Base-by-base conservation (phyloP, 2,888 invertebrate species). In the Apamea monoglypha region DNA sequence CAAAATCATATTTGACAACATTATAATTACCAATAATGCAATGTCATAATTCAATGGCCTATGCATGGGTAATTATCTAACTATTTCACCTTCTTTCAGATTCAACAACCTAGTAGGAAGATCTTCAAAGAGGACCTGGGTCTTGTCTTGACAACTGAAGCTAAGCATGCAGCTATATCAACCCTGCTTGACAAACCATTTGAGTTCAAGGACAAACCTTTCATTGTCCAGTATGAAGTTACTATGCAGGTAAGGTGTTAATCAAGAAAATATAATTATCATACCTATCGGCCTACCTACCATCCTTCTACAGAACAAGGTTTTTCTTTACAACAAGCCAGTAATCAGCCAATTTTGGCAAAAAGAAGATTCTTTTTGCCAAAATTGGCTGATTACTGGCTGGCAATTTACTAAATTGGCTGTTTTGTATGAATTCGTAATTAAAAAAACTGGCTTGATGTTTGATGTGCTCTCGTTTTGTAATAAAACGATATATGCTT, bases 151-250 rank as follows among this genome's bases (percentile, higher is more conserved):
- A 99, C 99, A 93, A 98, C 99, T 0, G 99, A 99, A 96, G 99
- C 99, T 0, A 99, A 99, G 91, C 99, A 99, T 95, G 99, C 99
- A 25, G 99, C 99, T 14, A 98, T 99, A 85, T 97, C 99, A 3
- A 97, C 99, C 6, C 97, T 97, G 53, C 96, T 99, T 29, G 97
- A 97, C 78, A 98, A 97, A 92, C 98, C 98, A 0, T 99, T 99
- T 94, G 97, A 98, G 73, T 99, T 99, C 94, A 97, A 97, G 69
- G 97, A 98, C 79, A 98, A 98, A 91, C 99, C 99, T 0, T 95
- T 98, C 63, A 97, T 99, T 82, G 98, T 99, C 7, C 99, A 99
- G 95, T 99, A 99, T 96, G 99, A 99, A 97, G 98, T 98, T 56
- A 98, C 98, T 80, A 98, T 99, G 96, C 97, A 97, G 97, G 97